Base-by-base conservation (phyloP, 2,113 vertebrate genomes). In the Vicugna pacos region DNA sequence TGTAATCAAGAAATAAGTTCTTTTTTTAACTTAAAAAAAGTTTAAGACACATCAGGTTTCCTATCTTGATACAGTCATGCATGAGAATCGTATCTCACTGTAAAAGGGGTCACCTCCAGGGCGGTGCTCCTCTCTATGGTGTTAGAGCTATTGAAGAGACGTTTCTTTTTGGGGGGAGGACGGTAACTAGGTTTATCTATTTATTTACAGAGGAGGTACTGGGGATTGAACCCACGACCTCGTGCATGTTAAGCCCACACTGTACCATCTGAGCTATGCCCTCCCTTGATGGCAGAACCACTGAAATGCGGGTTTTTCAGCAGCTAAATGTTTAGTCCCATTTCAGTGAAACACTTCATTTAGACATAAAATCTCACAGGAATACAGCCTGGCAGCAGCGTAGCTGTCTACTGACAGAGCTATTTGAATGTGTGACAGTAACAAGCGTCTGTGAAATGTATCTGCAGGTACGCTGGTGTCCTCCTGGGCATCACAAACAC, bases 401-500 rank as follows among this genome's bases (percentile, higher is more conserved):
- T 22, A 62, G 48, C 19, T 69, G 1, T 77, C 77, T 86, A 5
- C 28, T 87, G 35, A 46, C 58, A 56, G 50, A 96, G 38, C 35
- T 16, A 42, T 56, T 48, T 62, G 56, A n/a, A 6, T 82, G 22
- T 35, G 0, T 88, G 38, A 42, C 91, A 38, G 60, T 92, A 86
- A 93, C 92, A 92, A 86, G 32, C 52, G 89, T 12, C 48, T 9
- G 0, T 95, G 85, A 88, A 96, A 87, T 98, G 92, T 89, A 92
- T 85, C 94, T 97, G 12, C 96, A 99, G 99, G 38, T 99, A 99
- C 97, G 99, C 99, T 65, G 99, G 99, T 22, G 99, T 99, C 95
- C 99, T 99, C 62, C 99, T 99, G 95, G 99, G 99, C 95, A 99
- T 99, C 98, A 99, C 99, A 97, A 99, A 99, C 98, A 99, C 99